phyloP scores from a whole-genome alignment of 2,888 invertebrate species.

The Altica lythri region DNA sequence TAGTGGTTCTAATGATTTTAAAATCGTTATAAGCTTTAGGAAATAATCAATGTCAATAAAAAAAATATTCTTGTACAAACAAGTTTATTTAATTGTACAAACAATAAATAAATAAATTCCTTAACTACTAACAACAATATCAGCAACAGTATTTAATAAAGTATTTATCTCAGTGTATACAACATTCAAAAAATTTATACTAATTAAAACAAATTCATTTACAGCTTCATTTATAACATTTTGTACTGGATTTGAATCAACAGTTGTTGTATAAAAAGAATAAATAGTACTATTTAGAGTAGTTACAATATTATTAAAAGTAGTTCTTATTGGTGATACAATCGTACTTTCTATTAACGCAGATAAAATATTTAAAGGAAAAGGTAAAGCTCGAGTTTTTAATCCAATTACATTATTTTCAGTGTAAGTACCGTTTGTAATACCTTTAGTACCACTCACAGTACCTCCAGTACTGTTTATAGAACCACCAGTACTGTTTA shows the following conservation, averaged over 20 bases:
- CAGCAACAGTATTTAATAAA: neutral
- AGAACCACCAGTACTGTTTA: too few species aligned
- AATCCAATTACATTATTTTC: too few species aligned
- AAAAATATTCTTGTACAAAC: too few species aligned
- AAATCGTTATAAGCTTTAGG: too few species aligned
- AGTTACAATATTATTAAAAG: constrained; percentile 6
- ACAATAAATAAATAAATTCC: neutral
- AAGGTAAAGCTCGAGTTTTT: neutral
- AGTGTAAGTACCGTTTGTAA: too few species aligned
- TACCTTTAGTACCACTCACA: too few species aligned
- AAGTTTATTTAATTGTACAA: too few species aligned
- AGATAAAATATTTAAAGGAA: neutral
- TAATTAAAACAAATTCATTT: neutral
- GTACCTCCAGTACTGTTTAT: too few species aligned
- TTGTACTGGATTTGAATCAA: constrained; percentile 1
- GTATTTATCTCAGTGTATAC: constrained; percentile 3
- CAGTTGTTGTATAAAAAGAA: neutral
- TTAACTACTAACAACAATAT: neutral
- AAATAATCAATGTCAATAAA: too few species aligned
- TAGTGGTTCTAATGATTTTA: too few species aligned
- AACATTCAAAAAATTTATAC: neutral
- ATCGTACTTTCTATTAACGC: constrained; percentile 1
- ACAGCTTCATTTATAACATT: constrained; percentile 2
- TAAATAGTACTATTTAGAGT: constrained; percentile 3
- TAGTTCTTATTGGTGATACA: neutral